phyloP scores from a whole-genome alignment of 2,888 invertebrate genomes.

The Nasonia oneida region DNA sequence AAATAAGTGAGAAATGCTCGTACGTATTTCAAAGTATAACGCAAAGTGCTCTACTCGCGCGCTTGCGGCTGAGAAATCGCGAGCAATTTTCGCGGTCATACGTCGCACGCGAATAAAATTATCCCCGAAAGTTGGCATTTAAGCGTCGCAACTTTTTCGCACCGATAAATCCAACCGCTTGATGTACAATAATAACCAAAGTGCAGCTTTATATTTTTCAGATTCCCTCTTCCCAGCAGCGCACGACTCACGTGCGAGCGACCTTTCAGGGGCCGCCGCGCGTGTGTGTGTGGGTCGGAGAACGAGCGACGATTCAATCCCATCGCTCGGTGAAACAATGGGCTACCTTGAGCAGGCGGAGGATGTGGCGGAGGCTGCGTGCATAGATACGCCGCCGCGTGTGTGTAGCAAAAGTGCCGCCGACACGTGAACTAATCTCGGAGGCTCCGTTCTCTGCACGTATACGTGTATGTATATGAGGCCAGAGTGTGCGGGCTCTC shows the following conservation, averaged over 20 bases:
- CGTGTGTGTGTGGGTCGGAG: neutral
- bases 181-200: too few relatives aligned
- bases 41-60: conserved; percentile 1
- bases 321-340: conserved; percentile 67
- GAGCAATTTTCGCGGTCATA: conserved; percentile 38
- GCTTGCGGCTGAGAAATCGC: conserved; percentile 33
- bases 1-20: conserved; percentile 14
- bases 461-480: neutral
- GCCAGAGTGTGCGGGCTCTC: neutral
- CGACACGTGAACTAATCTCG: conserved; percentile 71
- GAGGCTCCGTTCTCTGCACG: neutral
- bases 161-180: too few relatives aligned
- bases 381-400: conserved; percentile 32
- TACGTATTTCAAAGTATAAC: conserved; percentile 25
- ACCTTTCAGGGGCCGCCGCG: neutral
- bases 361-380: conserved; percentile 68
- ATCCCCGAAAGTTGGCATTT: conserved; percentile 18
- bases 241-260: neutral
- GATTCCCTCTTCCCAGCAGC: neutral
- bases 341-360: conserved; percentile 70
- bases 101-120: conserved; percentile 31
- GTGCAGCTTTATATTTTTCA: neutral
- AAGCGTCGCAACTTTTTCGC: neutral
- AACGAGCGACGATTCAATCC: conserved; percentile 36
- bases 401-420: conserved; percentile 57